phyloP scores from a whole-genome alignment of 2,797 vertebrate genomes.

The Meda fulgida region DNA sequence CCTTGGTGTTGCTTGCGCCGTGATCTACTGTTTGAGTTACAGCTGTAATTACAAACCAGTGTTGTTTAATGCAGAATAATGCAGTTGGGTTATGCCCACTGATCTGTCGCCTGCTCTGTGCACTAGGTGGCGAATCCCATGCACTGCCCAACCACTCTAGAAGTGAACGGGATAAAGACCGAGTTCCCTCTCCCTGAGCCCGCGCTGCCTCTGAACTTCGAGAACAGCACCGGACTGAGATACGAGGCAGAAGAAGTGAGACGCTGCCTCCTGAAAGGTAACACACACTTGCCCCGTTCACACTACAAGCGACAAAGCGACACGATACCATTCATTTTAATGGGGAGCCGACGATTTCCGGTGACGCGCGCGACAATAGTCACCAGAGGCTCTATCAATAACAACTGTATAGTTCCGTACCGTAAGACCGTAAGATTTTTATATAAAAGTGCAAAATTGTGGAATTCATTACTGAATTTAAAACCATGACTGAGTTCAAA shows the following conservation, averaged over 20 bases:
- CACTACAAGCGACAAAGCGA: too few species aligned
- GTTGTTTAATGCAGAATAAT: background rate
- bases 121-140: slow-evolving; percentile 69
- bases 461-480: too few species aligned
- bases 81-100: background rate
- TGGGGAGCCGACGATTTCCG: too few species aligned
- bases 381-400: too few species aligned
- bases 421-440: too few species aligned
- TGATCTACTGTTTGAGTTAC: background rate
- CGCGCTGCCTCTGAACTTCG: slow-evolving; percentile 71
- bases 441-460: too few species aligned
- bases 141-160: slow-evolving; percentile 72
- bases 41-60: background rate
- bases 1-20: background rate
- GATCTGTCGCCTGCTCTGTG: background rate
- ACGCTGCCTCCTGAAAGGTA: slow-evolving; percentile 78
- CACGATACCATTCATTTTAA: too few species aligned
- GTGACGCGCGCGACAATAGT: too few species aligned
- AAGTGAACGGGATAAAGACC: slow-evolving; percentile 65
- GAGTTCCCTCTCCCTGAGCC: slow-evolving; percentile 69
- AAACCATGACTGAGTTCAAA: too few species aligned
- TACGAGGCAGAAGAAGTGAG: slow-evolving; percentile 81
- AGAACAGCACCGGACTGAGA: slow-evolving; percentile 72
- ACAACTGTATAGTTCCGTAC: too few species aligned
- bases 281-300: too few species aligned